Base-by-base conservation (phyloP, 2,888 invertebrate genomes). In the Clistopyga incitator region DNA sequence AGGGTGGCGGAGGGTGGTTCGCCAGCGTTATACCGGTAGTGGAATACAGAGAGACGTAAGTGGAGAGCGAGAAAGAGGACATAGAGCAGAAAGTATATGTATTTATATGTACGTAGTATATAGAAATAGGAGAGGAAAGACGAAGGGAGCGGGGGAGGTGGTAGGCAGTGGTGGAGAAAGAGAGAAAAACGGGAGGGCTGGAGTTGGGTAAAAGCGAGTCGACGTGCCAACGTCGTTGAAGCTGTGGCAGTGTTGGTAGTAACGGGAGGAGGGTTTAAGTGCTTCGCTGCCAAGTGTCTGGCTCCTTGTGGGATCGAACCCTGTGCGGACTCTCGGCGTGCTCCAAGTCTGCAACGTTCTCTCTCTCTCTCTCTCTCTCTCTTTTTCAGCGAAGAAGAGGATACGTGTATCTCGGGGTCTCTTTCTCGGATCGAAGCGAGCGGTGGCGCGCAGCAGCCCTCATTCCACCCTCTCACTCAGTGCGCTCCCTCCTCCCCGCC, bases 261-360 rank as follows among this genome's bases (percentile, higher is more conserved):
- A 38, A 61, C 34, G 82, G 80, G 76, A 79, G 78, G 82, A 81
- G 90, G 90, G 89, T 90, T 91, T 92, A 92, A 92, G 92, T 92
- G 92, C 88, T 87, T 86, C 84, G 86, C 90, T 90, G 90, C 89
- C 89, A 90, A 92, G 92, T 91, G 91, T 92, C 92, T 93, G 91
- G 92, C 92, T 91, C 91, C 90, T 91, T 92, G 91, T 91, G 90
- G 92, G 92, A 92, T 92, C 92, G 92, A 92, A 92, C 89, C 89
- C 68, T 78, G 74, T 78, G 78, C 70, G 70, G 83, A 78, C 81
- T 78, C 76, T 79, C 82, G 23, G 79, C 78, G 76, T 65, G 71
- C 59, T 65, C 68, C 67, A 34, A 67, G 67, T 56, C 45, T 61
- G 23, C 50, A 70, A 45, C 78, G n/a, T 65, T 67, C 65, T 76